Evolutionary conservation across 2,888 invertebrate species (phyloP).

Genomic region (Ormyrus labotus): DNA sequence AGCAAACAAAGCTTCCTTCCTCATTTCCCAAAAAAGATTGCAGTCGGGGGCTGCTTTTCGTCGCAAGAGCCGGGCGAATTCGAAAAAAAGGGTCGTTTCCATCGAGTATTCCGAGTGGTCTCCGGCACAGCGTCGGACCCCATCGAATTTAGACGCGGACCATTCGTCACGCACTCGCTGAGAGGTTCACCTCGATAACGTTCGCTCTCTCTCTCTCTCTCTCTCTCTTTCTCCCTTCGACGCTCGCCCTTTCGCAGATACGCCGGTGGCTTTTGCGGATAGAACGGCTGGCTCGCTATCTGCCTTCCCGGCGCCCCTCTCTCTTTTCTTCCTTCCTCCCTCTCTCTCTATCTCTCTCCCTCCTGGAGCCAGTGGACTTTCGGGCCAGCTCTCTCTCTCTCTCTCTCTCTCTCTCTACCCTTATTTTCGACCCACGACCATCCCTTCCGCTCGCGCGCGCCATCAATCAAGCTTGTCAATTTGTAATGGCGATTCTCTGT

Average conservation of each 20-base stretch:
- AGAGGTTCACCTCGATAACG: conserved; percentile 74
- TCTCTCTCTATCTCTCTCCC: conserved; percentile 26
- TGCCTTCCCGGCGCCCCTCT: conserved; percentile 57
- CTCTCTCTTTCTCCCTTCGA: conserved; percentile 2
- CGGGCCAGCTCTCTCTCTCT: conserved; percentile 40
- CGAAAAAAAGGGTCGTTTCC: conserved; percentile 64
- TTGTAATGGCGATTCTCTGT: conserved; percentile 77
- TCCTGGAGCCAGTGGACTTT: conserved; percentile 57
- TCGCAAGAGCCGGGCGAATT: conserved; percentile 44
- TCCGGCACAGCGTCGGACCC: conserved; percentile 58
- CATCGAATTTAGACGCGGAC: conserved; percentile 70
- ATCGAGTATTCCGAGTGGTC: conserved; percentile 68
- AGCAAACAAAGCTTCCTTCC: conserved; percentile 50
- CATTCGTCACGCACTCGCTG: conserved; percentile 75
- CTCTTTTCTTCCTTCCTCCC: conserved; percentile 52
- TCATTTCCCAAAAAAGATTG: conserved; percentile 54
- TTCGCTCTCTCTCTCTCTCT: conserved; percentile 50
- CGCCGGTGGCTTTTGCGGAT: conserved; percentile 63
- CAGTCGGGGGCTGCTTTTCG: conserved; percentile 4
- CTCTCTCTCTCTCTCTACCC: conserved; percentile 28
- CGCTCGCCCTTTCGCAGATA: conserved; percentile 59
- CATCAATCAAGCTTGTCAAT: conserved; percentile 79
- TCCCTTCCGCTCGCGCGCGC: conserved; percentile 67
- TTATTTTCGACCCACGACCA: conserved; percentile 49
- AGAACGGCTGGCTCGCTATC: conserved; percentile 62